A percentile compares a stretch with the other conserved stretches of the same genome.
phyloP scores from a whole-genome alignment of 2,113 vertebrate species.

The Hippopotamus amphibius region DNA sequence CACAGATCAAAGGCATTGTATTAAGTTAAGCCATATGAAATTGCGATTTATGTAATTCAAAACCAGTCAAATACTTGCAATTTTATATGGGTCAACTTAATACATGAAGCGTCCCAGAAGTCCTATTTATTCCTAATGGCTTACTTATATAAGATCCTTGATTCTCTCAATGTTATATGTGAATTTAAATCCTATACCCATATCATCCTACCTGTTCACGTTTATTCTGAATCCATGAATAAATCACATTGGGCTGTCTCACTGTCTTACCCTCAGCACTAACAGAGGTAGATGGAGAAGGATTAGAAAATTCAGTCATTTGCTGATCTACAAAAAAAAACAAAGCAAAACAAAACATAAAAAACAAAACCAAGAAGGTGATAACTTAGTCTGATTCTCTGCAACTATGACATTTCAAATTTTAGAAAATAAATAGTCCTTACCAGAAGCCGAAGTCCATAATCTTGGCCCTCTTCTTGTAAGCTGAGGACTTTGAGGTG shows the following conservation, averaged over 20 bases:
- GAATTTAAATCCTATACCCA: background rate
- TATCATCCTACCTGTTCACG: constrained; percentile 92
- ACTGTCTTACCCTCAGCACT: constrained; percentile 69
- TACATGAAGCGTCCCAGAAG: background rate
- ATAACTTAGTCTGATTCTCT: constrained; percentile 4
- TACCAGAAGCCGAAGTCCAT: constrained; percentile 94
- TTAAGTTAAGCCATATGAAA: constrained; percentile 12
- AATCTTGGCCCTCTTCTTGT: constrained; percentile 92
- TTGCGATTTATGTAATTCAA: background rate
- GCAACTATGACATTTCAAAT: background rate
- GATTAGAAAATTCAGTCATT: constrained; percentile 80
- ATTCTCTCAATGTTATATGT: background rate
- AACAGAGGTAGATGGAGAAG: constrained; percentile 64
- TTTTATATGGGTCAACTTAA: constrained; percentile 29
- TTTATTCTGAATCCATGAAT: constrained; percentile 92
- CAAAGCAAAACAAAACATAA: no score
- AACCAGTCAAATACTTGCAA: background rate
- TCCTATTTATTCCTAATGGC: background rate
- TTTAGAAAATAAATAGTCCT: constrained; percentile 35
- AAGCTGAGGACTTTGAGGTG: constrained; percentile 90
- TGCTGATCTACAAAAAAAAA: constrained; percentile 84
- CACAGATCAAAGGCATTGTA: background rate
- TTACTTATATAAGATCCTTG: background rate
- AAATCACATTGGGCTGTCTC: constrained; percentile 82
- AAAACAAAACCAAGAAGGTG: background rate